phyloP scores from a whole-genome alignment of 2,888 invertebrate species.

The Tipula helvola region DNA sequence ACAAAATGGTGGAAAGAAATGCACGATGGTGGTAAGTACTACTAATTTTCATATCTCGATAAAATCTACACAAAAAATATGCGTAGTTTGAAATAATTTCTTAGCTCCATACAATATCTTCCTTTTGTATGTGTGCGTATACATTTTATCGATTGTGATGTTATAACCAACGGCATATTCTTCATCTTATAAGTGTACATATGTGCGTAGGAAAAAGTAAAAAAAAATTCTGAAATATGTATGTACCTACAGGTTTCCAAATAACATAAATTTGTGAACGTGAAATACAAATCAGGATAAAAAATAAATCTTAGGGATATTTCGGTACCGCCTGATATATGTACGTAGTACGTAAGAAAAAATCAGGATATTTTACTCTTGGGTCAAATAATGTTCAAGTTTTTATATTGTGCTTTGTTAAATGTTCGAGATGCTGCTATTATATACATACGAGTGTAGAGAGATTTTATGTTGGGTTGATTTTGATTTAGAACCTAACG shows the following conservation, averaged over 20 bases:
- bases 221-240: neutral
- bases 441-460: neutral
- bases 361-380: neutral
- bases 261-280: neutral
- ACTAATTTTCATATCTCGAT: neutral
- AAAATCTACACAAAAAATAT: neutral
- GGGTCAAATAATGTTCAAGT: neutral
- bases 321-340: neutral
- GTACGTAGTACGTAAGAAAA: neutral
- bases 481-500: neutral
- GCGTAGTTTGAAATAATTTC: neutral
- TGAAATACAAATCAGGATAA: neutral
- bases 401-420: neutral
- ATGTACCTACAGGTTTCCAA: neutral
- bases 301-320: neutral
- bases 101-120: neutral
- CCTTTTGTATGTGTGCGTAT: neutral
- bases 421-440: neutral
- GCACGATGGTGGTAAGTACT: slow-evolving; percentile 34
- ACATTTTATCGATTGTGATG: neutral
- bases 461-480: neutral
- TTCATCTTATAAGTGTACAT: neutral
- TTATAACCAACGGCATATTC: neutral
- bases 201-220: neutral
- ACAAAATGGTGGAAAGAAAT: slow-evolving; percentile 84